Percentiles rank a stretch among this genome's conserved stretches.
Evolutionary conservation across 2,113 vertebrate species (phyloP).

Genomic region (Varanus salvator): DNA sequence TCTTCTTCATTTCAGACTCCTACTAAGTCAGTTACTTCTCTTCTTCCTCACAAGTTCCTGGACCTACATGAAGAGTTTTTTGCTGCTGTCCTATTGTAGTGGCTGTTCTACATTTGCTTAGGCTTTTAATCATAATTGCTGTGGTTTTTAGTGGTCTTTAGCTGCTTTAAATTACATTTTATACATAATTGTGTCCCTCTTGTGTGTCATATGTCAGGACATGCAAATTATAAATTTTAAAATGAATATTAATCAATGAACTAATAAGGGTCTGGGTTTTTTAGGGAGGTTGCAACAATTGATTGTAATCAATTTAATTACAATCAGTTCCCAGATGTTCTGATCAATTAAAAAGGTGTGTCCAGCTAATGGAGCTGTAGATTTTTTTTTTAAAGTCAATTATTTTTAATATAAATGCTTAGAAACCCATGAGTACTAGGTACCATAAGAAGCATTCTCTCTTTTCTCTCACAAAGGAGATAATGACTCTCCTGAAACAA

Average conservation of each 20-base stretch:
- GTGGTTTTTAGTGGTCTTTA: neutral
- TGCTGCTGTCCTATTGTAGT: neutral
- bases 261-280: neutral
- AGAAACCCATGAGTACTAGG: neutral
- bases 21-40: neutral
- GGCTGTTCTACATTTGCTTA: neutral
- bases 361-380: neutral
- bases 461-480: neutral
- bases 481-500: too few relatives aligned
- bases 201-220: neutral
- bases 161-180: neutral
- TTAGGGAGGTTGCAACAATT: neutral
- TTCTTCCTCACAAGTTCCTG: neutral
- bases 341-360: neutral
- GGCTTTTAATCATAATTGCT: neutral
- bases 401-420: neutral
- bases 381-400: neutral
- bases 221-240: neutral
- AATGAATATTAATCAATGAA: neutral
- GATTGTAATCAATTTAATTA: neutral
- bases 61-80: neutral
- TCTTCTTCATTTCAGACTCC: neutral
- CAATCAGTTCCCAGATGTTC: too few relatives aligned
- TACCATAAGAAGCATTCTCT: neutral
- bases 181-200: neutral